Conservation (phyloP, 1,140 invertebrate species). For the Aradophagus sp. region DNA sequence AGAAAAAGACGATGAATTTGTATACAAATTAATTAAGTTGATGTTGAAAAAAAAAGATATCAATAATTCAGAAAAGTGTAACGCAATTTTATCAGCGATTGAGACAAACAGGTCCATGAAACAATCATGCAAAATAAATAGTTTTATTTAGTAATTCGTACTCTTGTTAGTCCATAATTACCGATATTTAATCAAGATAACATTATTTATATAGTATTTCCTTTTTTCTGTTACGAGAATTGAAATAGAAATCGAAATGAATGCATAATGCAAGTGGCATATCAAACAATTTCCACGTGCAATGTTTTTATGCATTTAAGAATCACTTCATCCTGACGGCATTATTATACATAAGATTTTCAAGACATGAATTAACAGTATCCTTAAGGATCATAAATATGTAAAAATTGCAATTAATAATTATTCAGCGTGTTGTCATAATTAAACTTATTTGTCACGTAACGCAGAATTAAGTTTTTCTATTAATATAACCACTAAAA, state of each 20-base stretch:
- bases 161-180: slow-evolving; percentile 20
- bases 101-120: neutral
- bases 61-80: too few species aligned
- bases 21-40: too few species aligned
- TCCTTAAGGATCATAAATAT: too few species aligned
- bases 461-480: too few species aligned
- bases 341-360: slow-evolving; percentile 29
- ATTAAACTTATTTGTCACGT: too few species aligned
- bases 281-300: slow-evolving; percentile 46
- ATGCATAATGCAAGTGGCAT: slow-evolving; percentile 51
- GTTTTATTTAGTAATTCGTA: slow-evolving; percentile 36
- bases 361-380: slow-evolving; percentile 1
- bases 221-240: slow-evolving; percentile 37
- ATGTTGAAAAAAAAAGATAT: too few species aligned
- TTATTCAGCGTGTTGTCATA: too few species aligned
- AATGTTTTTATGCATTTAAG: slow-evolving; percentile 36
- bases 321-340: slow-evolving; percentile 22
- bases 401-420: too few species aligned
- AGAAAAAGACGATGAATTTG: too few species aligned
- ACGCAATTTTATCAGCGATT: too few species aligned
- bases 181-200: slow-evolving; percentile 47
- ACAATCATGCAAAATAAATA: slow-evolving; percentile 27
- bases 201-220: slow-evolving; percentile 14
- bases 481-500: too few species aligned
- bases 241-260: slow-evolving; percentile 46